Conservation (phyloP, 2,797 vertebrate species). For the Phylloscopus collybita region DNA sequence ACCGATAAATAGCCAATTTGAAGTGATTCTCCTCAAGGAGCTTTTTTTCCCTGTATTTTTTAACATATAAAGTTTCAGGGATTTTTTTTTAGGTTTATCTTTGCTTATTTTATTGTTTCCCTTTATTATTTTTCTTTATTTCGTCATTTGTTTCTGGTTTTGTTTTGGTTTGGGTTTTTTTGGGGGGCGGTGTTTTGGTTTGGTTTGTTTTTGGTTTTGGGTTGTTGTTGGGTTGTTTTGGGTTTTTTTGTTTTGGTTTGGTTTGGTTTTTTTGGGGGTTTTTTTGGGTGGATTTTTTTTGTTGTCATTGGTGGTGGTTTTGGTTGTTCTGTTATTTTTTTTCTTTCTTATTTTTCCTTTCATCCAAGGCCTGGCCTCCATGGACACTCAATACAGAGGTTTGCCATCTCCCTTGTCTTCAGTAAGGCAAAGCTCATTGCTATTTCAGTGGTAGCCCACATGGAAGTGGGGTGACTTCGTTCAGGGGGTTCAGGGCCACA, state of each 20-base stretch:
- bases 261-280: too few relatives aligned
- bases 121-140: background rate
- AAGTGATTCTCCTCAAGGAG: conserved; percentile 20
- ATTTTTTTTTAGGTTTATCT: background rate
- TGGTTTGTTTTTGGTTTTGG: too few relatives aligned
- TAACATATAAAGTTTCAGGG: background rate
- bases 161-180: too few relatives aligned
- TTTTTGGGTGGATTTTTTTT: too few relatives aligned
- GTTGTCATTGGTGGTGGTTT: too few relatives aligned
- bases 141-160: background rate
- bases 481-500: background rate
- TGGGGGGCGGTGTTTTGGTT: too few relatives aligned
- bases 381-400: background rate
- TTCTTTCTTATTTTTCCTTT: background rate
- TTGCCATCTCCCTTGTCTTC: background rate
- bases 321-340: too few relatives aligned
- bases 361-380: background rate
- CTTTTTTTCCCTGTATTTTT: background rate
- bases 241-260: too few relatives aligned
- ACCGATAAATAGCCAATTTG: conserved; percentile 26
- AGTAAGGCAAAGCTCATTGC: background rate
- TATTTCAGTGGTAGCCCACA: background rate
- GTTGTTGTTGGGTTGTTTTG: too few relatives aligned
- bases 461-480: background rate
- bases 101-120: background rate